Conservation (phyloP, 2,888 invertebrate genomes). For the Ditylenchus weischeri region DNA sequence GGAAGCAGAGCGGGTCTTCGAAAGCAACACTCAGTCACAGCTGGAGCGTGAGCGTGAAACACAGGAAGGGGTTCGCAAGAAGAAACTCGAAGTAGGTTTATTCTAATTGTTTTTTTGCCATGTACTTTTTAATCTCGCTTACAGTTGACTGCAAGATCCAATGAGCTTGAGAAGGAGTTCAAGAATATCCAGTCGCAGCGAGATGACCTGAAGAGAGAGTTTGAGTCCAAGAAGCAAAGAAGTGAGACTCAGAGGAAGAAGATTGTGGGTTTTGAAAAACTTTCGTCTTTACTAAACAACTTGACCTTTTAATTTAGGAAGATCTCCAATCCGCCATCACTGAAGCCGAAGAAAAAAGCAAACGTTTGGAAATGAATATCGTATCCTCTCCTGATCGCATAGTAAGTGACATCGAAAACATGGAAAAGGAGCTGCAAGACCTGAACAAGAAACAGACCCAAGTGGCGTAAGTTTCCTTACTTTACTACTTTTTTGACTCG, state of each 20-base stretch:
- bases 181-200: neutral
- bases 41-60: conserved; percentile 10
- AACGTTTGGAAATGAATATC: conserved; percentile 22
- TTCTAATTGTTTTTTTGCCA: neutral
- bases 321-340: neutral
- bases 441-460: conserved; percentile 4
- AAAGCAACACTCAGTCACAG: neutral
- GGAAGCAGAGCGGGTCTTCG: conserved; percentile 10
- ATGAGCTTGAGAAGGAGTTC: neutral
- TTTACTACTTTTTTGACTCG: neutral
- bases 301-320: neutral
- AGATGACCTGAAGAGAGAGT: conserved; percentile 2
- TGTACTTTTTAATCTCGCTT: neutral
- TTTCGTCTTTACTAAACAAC: neutral
- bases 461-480: conserved; percentile 9
- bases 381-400: conserved; percentile 23
- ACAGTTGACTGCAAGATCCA: neutral
- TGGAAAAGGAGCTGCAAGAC: conserved; percentile 18
- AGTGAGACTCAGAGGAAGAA: neutral
- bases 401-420: conserved; percentile 14
- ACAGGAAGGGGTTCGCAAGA: conserved; percentile 2
- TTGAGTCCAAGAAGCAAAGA: neutral
- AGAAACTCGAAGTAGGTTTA: neutral
- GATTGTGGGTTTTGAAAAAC: neutral
- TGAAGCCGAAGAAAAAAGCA: conserved; percentile 18